These are phyloP conservation scores for Protobothrops flavoviridis DNA, from an alignment of 2,113 vertebrate species.

Conservation along the genomic window DNA sequence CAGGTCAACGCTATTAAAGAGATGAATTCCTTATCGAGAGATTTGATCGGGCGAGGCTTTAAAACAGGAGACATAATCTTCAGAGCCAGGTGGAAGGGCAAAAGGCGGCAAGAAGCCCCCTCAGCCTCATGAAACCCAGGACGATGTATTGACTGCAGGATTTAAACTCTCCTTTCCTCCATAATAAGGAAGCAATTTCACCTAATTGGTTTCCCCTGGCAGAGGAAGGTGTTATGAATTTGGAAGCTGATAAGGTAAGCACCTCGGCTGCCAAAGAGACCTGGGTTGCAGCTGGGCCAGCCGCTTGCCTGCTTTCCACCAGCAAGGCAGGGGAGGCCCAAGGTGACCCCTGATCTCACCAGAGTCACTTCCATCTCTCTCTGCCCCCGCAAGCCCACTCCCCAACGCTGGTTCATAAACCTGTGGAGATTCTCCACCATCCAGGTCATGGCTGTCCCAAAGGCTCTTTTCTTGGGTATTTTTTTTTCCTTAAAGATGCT, in stretches of 20 bases:
- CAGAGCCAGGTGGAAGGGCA: background rate
- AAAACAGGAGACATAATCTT: background rate
- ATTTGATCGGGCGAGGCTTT: background rate
- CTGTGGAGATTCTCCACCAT: background rate
- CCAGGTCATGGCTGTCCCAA: background rate
- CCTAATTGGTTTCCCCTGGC: background rate
- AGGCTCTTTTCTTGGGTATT: too few species aligned
- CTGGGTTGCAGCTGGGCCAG: background rate
- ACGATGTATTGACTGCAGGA: background rate
- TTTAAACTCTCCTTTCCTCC: background rate
- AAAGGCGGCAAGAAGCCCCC: background rate
- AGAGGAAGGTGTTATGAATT: background rate
- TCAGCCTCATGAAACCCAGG: background rate
- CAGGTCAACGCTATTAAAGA: constrained; percentile 11
- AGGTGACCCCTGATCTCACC: background rate
- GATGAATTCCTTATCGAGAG: constrained; percentile 5
- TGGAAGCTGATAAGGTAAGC: background rate
- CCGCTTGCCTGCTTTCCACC: background rate
- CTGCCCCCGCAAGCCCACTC: background rate
- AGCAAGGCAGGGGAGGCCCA: background rate
- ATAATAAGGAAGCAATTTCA: background rate
- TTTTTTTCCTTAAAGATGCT: background rate
- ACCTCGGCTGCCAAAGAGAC: too few species aligned
- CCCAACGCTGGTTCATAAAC: background rate
- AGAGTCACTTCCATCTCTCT: background rate